A percentile compares a stretch with the other conserved stretches of the same genome.
These are phyloP conservation scores for Scomber scombrus DNA, from an alignment of 2,113 vertebrate species.

Conservation along the genomic window DNA sequence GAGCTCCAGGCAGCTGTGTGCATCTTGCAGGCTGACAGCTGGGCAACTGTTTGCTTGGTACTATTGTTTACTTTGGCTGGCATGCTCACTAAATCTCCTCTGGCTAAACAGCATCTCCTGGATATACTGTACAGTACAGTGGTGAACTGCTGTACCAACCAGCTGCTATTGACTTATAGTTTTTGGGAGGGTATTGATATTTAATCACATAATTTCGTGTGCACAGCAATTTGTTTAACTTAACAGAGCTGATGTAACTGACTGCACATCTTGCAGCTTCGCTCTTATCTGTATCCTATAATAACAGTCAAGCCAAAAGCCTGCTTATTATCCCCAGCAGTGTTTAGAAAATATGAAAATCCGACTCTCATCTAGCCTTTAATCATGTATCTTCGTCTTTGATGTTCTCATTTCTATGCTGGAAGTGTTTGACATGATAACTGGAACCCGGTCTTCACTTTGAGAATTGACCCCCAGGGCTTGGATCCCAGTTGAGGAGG, in stretches of 20 bases:
- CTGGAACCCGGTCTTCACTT: slow-evolving; percentile 46
- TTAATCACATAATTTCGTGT: slow-evolving; percentile 46
- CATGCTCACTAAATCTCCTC: slow-evolving; percentile 28
- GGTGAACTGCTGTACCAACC: neutral
- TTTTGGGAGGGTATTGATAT: slow-evolving; percentile 19
- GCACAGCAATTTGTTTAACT: slow-evolving; percentile 50
- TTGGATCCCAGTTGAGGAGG: slow-evolving; percentile 30
- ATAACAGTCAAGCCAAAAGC: slow-evolving; percentile 40
- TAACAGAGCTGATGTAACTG: slow-evolving; percentile 59
- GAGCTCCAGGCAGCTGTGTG: slow-evolving; percentile 18
- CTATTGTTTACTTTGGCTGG: slow-evolving; percentile 47
- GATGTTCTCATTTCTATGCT: slow-evolving; percentile 44
- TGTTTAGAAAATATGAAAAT: slow-evolving; percentile 34
- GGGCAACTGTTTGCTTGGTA: neutral
- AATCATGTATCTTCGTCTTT: slow-evolving; percentile 55
- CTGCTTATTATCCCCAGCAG: slow-evolving; percentile 45
- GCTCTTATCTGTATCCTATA: slow-evolving; percentile 2
- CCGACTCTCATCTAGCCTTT: slow-evolving; percentile 32
- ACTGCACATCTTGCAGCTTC: slow-evolving; percentile 26
- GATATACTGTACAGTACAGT: neutral
- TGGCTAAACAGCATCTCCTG: slow-evolving; percentile 29
- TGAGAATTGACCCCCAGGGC: slow-evolving; percentile 35
- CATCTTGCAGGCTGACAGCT: neutral
- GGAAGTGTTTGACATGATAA: slow-evolving; percentile 55
- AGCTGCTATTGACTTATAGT: slow-evolving; percentile 23